A percentile compares a stretch with the other conserved stretches of the same genome.
Evolutionary conservation across 2,113 vertebrate species (phyloP).

Genomic region (Oreochromis spilurus): DNA sequence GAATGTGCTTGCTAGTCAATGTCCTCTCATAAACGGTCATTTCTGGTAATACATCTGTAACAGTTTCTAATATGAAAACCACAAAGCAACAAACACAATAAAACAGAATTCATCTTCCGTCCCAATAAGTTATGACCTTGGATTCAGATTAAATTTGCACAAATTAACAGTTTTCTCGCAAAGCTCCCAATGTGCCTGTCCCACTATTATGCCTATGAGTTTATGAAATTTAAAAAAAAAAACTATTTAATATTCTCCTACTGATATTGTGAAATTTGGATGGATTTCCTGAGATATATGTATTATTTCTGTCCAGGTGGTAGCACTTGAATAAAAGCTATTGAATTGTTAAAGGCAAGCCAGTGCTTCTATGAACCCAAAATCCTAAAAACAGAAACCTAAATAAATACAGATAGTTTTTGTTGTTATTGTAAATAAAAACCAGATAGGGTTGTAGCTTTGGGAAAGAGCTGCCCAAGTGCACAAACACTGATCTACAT

Average conservation of each 20-base stretch:
- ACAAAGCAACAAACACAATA: not conserved
- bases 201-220: not conserved
- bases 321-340: conserved; percentile 2
- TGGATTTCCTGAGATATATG: conserved; percentile 55
- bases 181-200: not conserved
- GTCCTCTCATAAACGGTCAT: conserved; percentile 1
- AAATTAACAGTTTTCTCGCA: not conserved
- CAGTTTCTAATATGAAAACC: conserved; percentile 10
- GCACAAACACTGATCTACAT: not conserved
- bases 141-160: not conserved
- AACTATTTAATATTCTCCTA: not conserved
- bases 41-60: not conserved
- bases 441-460: not conserved
- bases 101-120: conserved; percentile 50
- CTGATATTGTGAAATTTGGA: conserved; percentile 4
- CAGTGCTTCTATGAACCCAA: not conserved
- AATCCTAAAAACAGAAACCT: not conserved
- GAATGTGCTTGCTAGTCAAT: conserved; percentile 4
- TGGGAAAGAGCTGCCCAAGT: conserved; percentile 7
- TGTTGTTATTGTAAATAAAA: not conserved
- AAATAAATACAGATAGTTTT: not conserved
- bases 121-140: not conserved
- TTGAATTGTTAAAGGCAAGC: conserved; percentile 1
- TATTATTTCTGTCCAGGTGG: not conserved
- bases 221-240: not conserved